Evolutionary conservation across 2,888 invertebrate genomes (phyloP), one percentile per base, ranked within the genome.

Genomic region (Lepidonotus clava): DNA sequence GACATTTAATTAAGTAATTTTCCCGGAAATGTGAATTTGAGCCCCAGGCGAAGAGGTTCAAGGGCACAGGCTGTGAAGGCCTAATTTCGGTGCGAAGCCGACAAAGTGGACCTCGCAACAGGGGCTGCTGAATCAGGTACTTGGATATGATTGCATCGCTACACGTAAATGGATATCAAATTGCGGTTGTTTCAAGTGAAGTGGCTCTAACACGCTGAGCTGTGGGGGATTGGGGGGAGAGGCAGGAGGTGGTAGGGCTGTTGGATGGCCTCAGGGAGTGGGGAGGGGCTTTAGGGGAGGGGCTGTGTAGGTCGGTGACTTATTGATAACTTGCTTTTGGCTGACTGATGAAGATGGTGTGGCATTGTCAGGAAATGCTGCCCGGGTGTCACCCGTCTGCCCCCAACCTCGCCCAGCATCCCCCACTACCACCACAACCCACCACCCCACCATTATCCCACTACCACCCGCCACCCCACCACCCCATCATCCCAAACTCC

Each of bases 1-100:
- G 71, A 34, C 71, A 71, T 71, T 71, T 36, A 71, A 71, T 71
- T 71, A 71, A 34, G 71, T 71, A 34, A 71, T 71, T 38, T 11
- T 18, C 14, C 36, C 34, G 6, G 71, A 36, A 38, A 71, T 21
- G 38, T n/a, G 71, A 71, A 71, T 24, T 21, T 38, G 5, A 38
- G 36, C 71, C 38, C 36, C 21, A 38, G 71, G 71, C 36, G 14
- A 14, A 14, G 4, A 21, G n/a, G 36, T 71, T 71, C 38, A 71
- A 24, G 38, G 71, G 4, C 4, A 1, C 36, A 8, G 18, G 34
- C 71, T n/a, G 21, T 38, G 71, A 38, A 71, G 71, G 36, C 71
- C 38, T 71, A 71, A 71, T 71, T 32, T 71, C 8, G 46, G 46
- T 8, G 8, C 46, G 18, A 46, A 8, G 8, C 46, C 46, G 46